phyloP scores from a whole-genome alignment of 2,113 vertebrate genomes.

The Octodon degus region DNA sequence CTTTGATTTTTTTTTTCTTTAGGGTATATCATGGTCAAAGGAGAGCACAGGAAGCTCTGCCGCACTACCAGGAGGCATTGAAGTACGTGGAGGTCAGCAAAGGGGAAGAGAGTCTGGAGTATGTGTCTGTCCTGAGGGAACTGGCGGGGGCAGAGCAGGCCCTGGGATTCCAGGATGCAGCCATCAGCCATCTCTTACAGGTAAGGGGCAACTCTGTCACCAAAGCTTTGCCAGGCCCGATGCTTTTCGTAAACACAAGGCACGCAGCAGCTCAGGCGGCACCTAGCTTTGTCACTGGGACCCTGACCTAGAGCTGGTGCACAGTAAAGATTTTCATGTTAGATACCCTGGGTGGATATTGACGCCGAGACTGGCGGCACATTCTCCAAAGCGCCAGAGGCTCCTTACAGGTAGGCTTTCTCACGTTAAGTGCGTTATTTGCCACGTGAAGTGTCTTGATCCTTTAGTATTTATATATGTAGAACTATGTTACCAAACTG shows the following conservation, averaged over 20 bases:
- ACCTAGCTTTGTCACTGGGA: not conserved
- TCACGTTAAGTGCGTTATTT: not conserved
- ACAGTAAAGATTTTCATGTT: not conserved
- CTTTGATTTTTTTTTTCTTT: not conserved
- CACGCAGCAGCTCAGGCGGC: not conserved
- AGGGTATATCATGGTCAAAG: conserved; percentile 76
- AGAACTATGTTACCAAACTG: not conserved
- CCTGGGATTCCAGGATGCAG: conserved; percentile 75
- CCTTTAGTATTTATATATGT: not conserved
- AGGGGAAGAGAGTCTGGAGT: conserved; percentile 67
- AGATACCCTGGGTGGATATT: not conserved
- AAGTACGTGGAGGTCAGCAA: conserved; percentile 47
- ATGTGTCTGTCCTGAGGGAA: conserved; percentile 83
- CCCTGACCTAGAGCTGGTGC: not conserved
- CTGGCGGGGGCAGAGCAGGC: conserved; percentile 85
- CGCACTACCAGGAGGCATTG: conserved; percentile 72
- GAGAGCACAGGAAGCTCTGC: conserved; percentile 72
- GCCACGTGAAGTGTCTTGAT: not conserved
- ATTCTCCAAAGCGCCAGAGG: not conserved
- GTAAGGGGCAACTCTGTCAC: conserved; percentile 12
- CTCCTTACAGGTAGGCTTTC: not conserved
- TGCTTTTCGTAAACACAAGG: not conserved
- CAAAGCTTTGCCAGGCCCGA: not conserved
- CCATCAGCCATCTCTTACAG: conserved; percentile 85
- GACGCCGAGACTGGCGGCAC: not conserved